Base-by-base conservation (phyloP, 64 coral and sea anemone genomes). In the Astreopora myriophthalma region DNA sequence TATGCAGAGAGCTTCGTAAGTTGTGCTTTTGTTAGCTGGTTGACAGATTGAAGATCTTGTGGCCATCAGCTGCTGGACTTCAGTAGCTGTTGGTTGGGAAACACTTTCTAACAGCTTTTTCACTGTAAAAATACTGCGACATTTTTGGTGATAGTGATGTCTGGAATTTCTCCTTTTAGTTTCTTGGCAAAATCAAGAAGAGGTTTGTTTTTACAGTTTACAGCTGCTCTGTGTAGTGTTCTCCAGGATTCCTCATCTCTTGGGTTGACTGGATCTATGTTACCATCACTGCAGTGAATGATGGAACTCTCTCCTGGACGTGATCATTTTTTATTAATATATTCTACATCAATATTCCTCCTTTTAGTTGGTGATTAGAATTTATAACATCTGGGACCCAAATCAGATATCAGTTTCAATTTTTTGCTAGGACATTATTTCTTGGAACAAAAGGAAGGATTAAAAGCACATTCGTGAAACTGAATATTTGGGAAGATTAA, bases 161-260 rank as follows among this genome's bases (percentile, higher is more conserved):
- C 8, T 48, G 80, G 80, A 34, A 66, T 66, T 65, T 84, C 62
- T 84, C 62, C 80, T 66, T 37, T 75, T 33, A 68, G 35, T 38
- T 64, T 55, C 39, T 62, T 39, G 63, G 85, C 37, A 33, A 87
- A 51, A 48, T 73, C 85, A 34, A 72, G 26, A 26, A 86, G 32
- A 44, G 37, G 67, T 69, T 73, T 19, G 13, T 87, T 39, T n/a
- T 89, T 90, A 70, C 52, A 30, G 82, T 48, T 46, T 9, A 6
- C 32, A 33, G 75, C 88, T 82, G 88, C 88, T 72, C 77, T 82
- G 69, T 71, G 10, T 14, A 91, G 75, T 14, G 88, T 91, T 19
- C 65, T 81, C 75, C 75, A 81, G 28, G 76, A 91, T 24, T 91
- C 77, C 49, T 80, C 74, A 82, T 82, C 88, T 91, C 72, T 91